Base-by-base conservation (phyloP, 2,888 invertebrate species). In the Diarsia rubi region DNA sequence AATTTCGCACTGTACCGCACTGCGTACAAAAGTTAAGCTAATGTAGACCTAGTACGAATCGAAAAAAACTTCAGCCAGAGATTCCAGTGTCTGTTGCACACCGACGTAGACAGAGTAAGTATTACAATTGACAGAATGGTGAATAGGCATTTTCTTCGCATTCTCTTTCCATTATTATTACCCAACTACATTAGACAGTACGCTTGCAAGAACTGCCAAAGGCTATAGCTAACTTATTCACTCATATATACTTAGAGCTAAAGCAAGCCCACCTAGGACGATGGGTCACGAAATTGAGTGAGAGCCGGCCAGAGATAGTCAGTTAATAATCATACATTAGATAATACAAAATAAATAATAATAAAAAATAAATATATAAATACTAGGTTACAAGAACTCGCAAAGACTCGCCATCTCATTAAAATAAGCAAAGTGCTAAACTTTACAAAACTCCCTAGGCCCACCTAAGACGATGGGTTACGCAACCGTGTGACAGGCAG, bases 241-340 rank as follows among this genome's bases (percentile, higher is more conserved):
- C 24, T 37, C 6, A 16, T 14, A 16, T 24, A 16, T 0, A 6
- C 54, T 1, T 0, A 42, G n/a, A 42, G n/a, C 14, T n/a, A 62
- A n/a, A 45, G 37, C n/a, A n/a, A n/a, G 14, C 19, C 16, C n/a
- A 63, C 31, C 66, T 59, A 83, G 24, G 47, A 37, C 54, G 47
- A 47, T 24, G 1, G 52, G 16, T 59, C 74, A 74, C 65, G 42
- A n/a, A 71, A 70, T 79, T 27, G 85, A 87, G 86, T 88, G 75
- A 86, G 66, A 73, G 76, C 12, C 86, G 70, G 75, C 75, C 80
- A 59, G 49, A 67, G 70, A 69, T 86, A 88, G 88, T 87, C 81
- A 87, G 84, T 85, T 86, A 83, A 81, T 75, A 81, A 84, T 84
- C 87, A 90, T 90, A 37, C 37, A 37, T 37, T 37, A 37, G 4